Conservation (phyloP, 1,140 invertebrate genomes). For the Lepidotrigona ventralis region DNA sequence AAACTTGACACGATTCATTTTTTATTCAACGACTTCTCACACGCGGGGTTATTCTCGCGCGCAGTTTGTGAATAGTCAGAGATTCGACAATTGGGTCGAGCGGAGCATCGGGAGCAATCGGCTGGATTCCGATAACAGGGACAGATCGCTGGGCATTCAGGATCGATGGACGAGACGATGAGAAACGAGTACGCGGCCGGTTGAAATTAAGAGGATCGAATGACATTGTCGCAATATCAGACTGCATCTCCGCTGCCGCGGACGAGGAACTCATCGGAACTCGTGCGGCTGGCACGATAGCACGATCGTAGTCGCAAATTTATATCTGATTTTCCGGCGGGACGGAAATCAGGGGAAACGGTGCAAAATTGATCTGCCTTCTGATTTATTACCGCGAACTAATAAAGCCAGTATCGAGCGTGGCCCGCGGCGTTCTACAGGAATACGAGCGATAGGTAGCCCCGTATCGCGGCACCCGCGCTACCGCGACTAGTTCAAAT, state of each 20-base stretch:
- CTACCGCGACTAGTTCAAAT: constrained; percentile 51
- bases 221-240: constrained; percentile 41
- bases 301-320: constrained; percentile 69
- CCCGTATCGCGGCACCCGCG: constrained; percentile 38
- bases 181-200: not conserved
- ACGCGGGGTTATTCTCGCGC: not conserved
- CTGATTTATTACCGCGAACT: constrained; percentile 77
- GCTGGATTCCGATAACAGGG: not conserved
- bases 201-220: constrained; percentile 48
- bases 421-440: constrained; percentile 56
- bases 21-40: too few relatives aligned
- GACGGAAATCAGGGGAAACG: constrained; percentile 71
- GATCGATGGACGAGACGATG: constrained; percentile 18
- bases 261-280: constrained; percentile 16
- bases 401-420: constrained; percentile 75
- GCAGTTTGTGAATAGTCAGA: not conserved
- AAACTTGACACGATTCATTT: too few relatives aligned
- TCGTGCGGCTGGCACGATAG: constrained; percentile 30
- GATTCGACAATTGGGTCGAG: not conserved
- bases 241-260: constrained; percentile 24
- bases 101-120: not conserved
- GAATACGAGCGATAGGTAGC: constrained; percentile 56
- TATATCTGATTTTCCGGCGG: constrained; percentile 74
- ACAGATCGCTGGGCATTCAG: not conserved
- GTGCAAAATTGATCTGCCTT: constrained; percentile 74